A percentile compares a stretch with the other conserved stretches of the same genome.
phyloP scores from a whole-genome alignment of 1,140 invertebrate species.

The Atta colombica region DNA sequence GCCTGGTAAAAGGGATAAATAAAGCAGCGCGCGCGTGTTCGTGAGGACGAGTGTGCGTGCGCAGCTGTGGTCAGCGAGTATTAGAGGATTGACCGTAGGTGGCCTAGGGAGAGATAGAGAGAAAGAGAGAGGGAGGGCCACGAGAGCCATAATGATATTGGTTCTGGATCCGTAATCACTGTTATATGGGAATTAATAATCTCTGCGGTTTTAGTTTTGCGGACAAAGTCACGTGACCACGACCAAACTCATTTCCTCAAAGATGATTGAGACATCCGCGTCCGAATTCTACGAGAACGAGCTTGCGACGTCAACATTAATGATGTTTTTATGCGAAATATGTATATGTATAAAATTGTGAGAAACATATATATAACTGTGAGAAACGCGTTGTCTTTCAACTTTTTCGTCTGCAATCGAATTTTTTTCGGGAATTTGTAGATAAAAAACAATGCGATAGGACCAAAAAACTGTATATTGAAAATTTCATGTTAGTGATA shows the following conservation, averaged over 20 bases:
- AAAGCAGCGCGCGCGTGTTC: slow-evolving; percentile 58
- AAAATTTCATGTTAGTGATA: neutral
- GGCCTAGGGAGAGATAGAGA: slow-evolving; percentile 46
- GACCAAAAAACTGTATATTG: neutral
- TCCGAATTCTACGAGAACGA: slow-evolving; percentile 16
- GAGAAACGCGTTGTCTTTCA: neutral
- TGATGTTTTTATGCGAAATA: neutral
- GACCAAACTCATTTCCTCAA: slow-evolving; percentile 72
- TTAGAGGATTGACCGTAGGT: slow-evolving; percentile 60
- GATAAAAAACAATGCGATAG: neutral
- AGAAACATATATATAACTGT: neutral
- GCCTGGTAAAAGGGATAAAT: slow-evolving; percentile 60
- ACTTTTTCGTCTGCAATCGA: neutral
- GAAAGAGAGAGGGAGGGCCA: slow-evolving; percentile 34
- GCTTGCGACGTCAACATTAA: neutral
- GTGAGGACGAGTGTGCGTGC: slow-evolving; percentile 51
- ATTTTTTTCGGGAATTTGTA: neutral
- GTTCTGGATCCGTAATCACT: slow-evolving; percentile 82
- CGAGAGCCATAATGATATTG: slow-evolving; percentile 80
- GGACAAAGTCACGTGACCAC: slow-evolving; percentile 72
- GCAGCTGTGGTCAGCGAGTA: slow-evolving; percentile 67
- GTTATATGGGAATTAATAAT: slow-evolving; percentile 85
- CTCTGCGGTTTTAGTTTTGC: slow-evolving; percentile 80
- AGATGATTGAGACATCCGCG: slow-evolving; percentile 78
- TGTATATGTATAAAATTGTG: neutral